phyloP scores from a whole-genome alignment of 2,797 vertebrate genomes.

The Eulemur mongoz region DNA sequence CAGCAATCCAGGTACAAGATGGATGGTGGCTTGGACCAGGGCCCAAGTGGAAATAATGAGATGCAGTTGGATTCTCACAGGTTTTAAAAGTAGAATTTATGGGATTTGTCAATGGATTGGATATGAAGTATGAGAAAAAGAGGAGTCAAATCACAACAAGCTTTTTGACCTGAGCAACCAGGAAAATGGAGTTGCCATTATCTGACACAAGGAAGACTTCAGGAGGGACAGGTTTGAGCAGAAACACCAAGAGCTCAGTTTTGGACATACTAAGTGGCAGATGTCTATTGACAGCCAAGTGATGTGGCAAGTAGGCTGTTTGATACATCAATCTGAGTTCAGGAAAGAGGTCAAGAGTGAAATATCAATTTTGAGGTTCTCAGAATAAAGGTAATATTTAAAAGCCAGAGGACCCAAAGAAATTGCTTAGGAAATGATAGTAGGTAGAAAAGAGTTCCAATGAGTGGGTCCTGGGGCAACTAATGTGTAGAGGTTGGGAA shows the following conservation, averaged over 20 bases:
- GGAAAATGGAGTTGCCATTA: background rate
- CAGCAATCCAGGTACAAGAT: background rate
- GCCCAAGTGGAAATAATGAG: background rate
- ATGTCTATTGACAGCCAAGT: background rate
- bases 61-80: background rate
- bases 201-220: background rate
- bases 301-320: background rate
- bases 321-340: background rate
- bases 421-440: background rate
- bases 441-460: background rate
- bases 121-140: background rate
- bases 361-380: background rate
- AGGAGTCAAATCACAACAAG: background rate
- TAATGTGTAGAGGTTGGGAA: background rate
- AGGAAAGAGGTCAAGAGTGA: background rate
- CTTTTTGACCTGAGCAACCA: background rate
- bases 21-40: background rate
- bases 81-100: background rate
- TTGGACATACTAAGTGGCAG: background rate
- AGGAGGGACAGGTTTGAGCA: background rate
- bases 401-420: background rate
- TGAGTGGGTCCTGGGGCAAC: background rate
- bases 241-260: background rate
- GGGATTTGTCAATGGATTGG: background rate
- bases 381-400: conserved; percentile 20